Percentiles rank a stretch among this genome's conserved stretches.
These are phyloP conservation scores for Typhlomys cinereus DNA, from an alignment of 2,113 vertebrate genomes.

Conservation along the genomic window DNA sequence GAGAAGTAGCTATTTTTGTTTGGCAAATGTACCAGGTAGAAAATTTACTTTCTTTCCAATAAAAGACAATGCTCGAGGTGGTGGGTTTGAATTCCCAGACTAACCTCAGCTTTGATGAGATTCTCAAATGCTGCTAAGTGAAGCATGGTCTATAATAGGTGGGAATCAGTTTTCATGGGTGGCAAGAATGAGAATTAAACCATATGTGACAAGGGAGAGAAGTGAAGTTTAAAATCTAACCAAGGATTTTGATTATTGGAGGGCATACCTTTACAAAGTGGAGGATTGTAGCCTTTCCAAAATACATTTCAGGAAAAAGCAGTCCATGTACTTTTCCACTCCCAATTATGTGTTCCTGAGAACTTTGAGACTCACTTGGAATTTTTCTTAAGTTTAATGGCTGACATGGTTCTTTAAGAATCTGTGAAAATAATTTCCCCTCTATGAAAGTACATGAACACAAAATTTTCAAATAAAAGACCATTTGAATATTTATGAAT, in stretches of 20 bases:
- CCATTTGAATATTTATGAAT: background rate
- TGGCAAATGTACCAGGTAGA: slow-evolving; percentile 30
- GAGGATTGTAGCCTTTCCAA: background rate
- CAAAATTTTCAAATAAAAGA: slow-evolving; percentile 12
- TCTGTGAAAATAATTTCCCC: slow-evolving; percentile 25
- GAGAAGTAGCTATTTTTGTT: slow-evolving; percentile 33
- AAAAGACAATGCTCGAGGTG: slow-evolving; percentile 33
- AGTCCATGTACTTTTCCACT: background rate
- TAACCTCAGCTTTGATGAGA: background rate
- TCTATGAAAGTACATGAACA: background rate
- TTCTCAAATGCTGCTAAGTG: slow-evolving; percentile 8
- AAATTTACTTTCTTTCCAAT: slow-evolving; percentile 59
- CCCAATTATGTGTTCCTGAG: background rate
- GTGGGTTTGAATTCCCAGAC: slow-evolving; percentile 35
- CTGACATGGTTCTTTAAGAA: background rate
- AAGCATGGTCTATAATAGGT: background rate
- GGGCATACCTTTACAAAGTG: background rate
- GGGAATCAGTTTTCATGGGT: background rate
- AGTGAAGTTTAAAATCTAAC: slow-evolving; percentile 29
- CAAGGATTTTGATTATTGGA: slow-evolving; percentile 36
- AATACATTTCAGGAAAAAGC: slow-evolving; percentile 9
- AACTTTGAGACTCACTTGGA: slow-evolving; percentile 17
- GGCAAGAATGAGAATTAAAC: slow-evolving; percentile 43
- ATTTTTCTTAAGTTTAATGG: slow-evolving; percentile 25
- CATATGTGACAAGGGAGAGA: background rate